phyloP scores from a whole-genome alignment of 2,113 vertebrate species.

The Myotis yumanensis region DNA sequence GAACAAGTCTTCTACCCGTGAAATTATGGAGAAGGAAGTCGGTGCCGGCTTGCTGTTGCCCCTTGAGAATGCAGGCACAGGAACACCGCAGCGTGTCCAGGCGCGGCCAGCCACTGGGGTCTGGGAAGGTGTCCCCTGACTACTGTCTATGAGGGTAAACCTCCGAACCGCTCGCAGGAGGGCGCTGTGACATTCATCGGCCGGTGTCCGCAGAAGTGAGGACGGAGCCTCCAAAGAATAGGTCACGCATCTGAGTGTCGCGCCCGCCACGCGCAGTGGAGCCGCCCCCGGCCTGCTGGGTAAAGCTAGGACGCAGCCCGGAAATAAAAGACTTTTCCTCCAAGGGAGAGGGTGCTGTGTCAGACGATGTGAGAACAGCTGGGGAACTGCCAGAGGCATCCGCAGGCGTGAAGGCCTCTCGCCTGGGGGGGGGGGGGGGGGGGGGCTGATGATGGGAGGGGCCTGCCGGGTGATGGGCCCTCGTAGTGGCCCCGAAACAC shows the following conservation, averaged over 20 bases:
- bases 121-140: not conserved
- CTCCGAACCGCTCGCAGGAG: not conserved
- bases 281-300: not conserved
- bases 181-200: not conserved
- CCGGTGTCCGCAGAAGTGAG: not conserved
- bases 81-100: too few relatives aligned
- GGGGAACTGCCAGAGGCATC: not conserved
- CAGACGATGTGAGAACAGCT: not conserved
- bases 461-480: not conserved
- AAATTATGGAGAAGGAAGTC: not conserved
- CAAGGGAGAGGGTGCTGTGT: not conserved
- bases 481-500: not conserved
- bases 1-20: not conserved
- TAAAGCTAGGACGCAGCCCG: not conserved
- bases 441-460: not conserved
- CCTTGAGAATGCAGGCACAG: not conserved
- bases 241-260: not conserved
- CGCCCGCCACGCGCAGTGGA: rapidly evolving
- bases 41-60: not conserved
- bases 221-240: not conserved
- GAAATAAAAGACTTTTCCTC: not conserved
- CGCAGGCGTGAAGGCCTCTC: not conserved
- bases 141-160: not conserved
- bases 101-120: not conserved
- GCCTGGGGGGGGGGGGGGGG: not conserved